Evolutionary conservation across 2,797 vertebrate species (phyloP).

Genomic region (Anableps anableps): DNA sequence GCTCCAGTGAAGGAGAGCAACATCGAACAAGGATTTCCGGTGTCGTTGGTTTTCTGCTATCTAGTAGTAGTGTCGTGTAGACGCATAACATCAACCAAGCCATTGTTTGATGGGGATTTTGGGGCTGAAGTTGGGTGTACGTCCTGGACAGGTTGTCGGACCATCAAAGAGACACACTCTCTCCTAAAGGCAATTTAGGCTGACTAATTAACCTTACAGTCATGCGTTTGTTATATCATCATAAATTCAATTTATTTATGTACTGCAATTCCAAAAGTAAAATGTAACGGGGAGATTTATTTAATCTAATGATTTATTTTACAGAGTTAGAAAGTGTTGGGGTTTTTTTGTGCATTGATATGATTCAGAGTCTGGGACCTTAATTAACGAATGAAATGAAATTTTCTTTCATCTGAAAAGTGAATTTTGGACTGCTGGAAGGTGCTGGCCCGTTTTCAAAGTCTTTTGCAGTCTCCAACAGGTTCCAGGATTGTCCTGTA

Average conservation of each 20-base stretch:
- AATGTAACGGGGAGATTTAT: neutral
- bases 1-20: neutral
- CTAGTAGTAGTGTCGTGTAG: no score
- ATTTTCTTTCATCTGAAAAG: neutral
- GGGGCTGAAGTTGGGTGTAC: no score
- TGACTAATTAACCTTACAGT: neutral
- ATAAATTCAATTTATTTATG: neutral
- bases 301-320: neutral
- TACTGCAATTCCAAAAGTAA: neutral
- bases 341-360: neutral
- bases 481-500: no score
- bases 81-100: neutral
- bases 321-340: neutral
- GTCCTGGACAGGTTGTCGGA: no score
- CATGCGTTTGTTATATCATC: neutral
- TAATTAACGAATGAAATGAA: neutral
- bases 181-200: neutral
- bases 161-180: no score
- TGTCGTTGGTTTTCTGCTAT: slow-evolving; percentile 6
- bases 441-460: no score
- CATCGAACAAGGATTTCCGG: neutral
- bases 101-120: neutral
- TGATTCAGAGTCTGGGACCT: neutral
- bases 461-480: no score
- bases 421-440: neutral